Evolutionary conservation across 2,797 vertebrate species (phyloP), one percentile per base, ranked within the genome.

Genomic region (Cetoscarus ocellatus): DNA sequence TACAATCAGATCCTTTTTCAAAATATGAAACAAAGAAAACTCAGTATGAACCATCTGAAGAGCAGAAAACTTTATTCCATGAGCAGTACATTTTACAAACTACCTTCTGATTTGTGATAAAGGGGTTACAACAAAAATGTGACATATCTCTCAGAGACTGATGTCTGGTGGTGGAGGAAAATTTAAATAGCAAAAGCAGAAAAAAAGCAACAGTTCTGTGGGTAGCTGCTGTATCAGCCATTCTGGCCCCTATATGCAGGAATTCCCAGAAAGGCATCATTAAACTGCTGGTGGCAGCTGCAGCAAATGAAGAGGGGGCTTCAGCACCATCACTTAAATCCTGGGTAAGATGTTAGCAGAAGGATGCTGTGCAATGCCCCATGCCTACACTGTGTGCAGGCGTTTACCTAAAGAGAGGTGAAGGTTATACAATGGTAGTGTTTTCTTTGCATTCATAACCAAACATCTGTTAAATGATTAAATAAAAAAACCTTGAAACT

Each of bases 221-320:
- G 66, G 13, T 61, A 86, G 94, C 92, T 95, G 95, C 90, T 47
- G 50, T 2, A 77, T 99, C 97, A 89, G 94, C 94, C 93, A 77
- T 77, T 93, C 95, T 40, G 93, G 97, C 93, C 95, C 97, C 96
- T 94, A 88, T 38, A 10, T 40, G 51, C 85, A 95, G 95, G 96
- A 96, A 94, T 98, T 98, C 96, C 97, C 95, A 94, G 93, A 90
- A 87, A 73, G 87, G 96, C 95, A 56, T 99, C 97, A 99, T 92
- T 60, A 75, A 90, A 92, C 96, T 96, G 96, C 93, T 61, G 0
- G 61, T 38, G 45, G 86, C 96, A 97, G 96, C 54, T 82, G 92
- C 96, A 97, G 93, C 92, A 66, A 43, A 79, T 80, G 85, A 75
- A 83, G 89, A 90, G 82, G 87, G 27, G 68, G 88, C 78, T 60